phyloP scores from a whole-genome alignment of 1,140 invertebrate genomes.

The Brachionus plicatilis region DNA sequence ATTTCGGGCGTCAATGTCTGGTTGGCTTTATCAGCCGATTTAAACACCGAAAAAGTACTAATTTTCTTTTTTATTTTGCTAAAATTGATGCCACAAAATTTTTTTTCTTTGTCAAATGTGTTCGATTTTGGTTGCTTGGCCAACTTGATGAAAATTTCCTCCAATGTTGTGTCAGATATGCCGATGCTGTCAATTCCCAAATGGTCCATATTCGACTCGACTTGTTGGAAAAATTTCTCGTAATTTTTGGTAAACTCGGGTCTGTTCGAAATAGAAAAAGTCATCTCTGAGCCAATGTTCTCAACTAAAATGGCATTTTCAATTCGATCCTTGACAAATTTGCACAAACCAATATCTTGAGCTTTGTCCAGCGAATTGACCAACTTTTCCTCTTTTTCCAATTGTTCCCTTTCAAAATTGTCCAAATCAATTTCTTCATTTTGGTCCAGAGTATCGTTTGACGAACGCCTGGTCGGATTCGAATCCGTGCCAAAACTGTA shows the following conservation, averaged over 20 bases:
- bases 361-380: not conserved
- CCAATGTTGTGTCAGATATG: constrained; percentile 51
- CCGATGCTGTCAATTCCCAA: constrained; percentile 48
- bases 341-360: not conserved
- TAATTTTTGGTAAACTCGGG: constrained; percentile 42
- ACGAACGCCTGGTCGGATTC: not conserved
- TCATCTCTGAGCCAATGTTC: constrained; percentile 51
- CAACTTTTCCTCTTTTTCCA: not conserved
- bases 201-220: constrained; percentile 42
- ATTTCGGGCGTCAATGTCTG: not conserved
- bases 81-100: not conserved
- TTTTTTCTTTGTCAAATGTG: not conserved
- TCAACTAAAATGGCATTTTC: constrained; percentile 44
- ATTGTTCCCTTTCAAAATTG: not conserved
- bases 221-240: constrained; percentile 36
- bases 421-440: constrained; percentile 24
- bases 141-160: constrained; percentile 61
- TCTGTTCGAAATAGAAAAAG: constrained; percentile 54
- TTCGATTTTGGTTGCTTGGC: constrained; percentile 30
- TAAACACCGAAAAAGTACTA: not conserved
- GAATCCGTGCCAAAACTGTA: not conserved
- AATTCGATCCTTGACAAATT: constrained; percentile 38
- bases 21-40: not conserved
- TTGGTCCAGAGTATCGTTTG: not conserved
- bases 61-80: not conserved